Evolutionary conservation across 37 sponge, comb jelly and placozoan genomes (phyloP).

Genomic region (Aphrocallistes beatrix): DNA sequence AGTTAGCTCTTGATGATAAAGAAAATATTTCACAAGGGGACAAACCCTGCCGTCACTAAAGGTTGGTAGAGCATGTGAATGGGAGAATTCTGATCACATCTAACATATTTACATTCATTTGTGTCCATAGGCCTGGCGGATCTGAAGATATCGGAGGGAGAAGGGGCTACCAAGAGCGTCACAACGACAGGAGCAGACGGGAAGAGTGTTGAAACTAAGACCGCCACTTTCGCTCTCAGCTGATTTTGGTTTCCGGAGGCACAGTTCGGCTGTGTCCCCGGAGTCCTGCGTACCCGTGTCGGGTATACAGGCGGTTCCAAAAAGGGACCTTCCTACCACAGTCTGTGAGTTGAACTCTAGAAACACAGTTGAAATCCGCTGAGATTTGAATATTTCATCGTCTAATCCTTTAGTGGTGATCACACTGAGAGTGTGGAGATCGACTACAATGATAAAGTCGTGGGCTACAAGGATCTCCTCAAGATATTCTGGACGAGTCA

Average conservation of each 20-base stretch:
- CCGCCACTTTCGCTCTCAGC: constrained; percentile 89
- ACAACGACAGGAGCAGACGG: neutral
- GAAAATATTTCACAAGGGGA: neutral
- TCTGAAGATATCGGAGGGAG: too few species aligned
- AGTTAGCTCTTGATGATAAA: neutral
- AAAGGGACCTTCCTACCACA: constrained; percentile 64
- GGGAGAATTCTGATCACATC: too few species aligned
- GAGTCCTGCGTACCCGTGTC: constrained; percentile 77
- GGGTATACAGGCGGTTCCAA: constrained; percentile 92
- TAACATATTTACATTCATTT: neutral
- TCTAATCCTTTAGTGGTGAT: constrained; percentile 71
- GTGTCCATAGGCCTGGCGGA: too few species aligned
- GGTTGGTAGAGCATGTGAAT: too few species aligned
- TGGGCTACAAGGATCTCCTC: constrained; percentile 50
- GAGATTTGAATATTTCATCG: neutral
- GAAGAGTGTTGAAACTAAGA: neutral
- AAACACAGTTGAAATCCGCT: neutral
- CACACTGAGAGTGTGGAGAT: constrained; percentile 91
- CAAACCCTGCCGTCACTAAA: neutral
- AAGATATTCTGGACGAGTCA: constrained; percentile 85
- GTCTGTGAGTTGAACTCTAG: constrained; percentile 55
- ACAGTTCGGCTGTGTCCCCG: constrained; percentile 86
- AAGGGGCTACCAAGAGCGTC: neutral
- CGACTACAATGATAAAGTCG: constrained; percentile 52
- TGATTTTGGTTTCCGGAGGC: constrained; percentile 99